Evolutionary conservation across 2,888 invertebrate species (phyloP).

Genomic region (Agonopterix subpropinquella): DNA sequence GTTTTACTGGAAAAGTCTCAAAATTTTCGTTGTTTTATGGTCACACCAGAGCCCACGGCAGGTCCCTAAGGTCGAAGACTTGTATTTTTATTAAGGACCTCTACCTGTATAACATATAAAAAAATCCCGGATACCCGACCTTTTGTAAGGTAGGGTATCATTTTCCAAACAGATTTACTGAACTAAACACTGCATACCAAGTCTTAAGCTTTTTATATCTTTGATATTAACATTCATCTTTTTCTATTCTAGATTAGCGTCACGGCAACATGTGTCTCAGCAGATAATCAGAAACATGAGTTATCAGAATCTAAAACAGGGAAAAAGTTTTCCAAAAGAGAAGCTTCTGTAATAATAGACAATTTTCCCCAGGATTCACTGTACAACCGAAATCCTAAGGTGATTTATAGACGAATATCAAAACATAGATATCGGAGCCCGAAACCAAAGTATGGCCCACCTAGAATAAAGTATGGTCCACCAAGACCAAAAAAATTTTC

Average conservation of each 20-base stretch:
- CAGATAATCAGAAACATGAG: constrained; percentile 22
- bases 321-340: constrained; percentile 33
- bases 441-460: constrained; percentile 30
- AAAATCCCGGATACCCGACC: too few species aligned
- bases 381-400: constrained; percentile 35
- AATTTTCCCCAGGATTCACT: constrained; percentile 32
- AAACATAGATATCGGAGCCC: constrained; percentile 27
- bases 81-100: too few species aligned
- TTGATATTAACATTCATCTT: constrained; percentile 2
- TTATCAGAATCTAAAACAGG: constrained; percentile 18
- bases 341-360: constrained; percentile 44
- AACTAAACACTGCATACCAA: too few species aligned
- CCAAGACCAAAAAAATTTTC: constrained; percentile 30
- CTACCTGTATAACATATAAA: too few species aligned
- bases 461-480: constrained; percentile 31
- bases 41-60: too few species aligned
- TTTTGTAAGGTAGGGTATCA: too few species aligned
- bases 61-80: too few species aligned
- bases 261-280: constrained; percentile 30
- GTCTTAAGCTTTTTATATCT: not conserved
- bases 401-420: constrained; percentile 41
- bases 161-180: too few species aligned
- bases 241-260: constrained; percentile 49
- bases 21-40: too few species aligned
- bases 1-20: too few species aligned